These are phyloP conservation scores for Darevskia mixta DNA, from an alignment of 2,797 vertebrate species.

Conservation along the genomic window DNA sequence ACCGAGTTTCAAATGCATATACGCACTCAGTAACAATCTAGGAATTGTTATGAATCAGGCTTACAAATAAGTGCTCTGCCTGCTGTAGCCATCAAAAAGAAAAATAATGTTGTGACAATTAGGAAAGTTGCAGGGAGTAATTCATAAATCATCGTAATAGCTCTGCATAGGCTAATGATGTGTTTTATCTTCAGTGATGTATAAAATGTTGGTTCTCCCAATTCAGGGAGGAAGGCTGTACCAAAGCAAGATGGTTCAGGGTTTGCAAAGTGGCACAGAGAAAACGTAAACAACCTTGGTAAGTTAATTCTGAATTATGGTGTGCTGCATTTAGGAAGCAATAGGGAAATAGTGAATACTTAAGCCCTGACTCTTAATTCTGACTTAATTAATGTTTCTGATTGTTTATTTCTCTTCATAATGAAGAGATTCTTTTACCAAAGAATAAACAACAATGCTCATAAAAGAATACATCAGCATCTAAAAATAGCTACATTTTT, in stretches of 20 bases:
- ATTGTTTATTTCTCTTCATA: neutral
- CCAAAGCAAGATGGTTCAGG: neutral
- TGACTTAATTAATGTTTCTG: slow-evolving; percentile 3
- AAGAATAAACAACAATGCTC: neutral
- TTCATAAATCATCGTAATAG: neutral
- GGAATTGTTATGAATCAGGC: neutral
- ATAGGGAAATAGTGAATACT: neutral
- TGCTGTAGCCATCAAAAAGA: neutral
- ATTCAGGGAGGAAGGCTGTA: neutral
- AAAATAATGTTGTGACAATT: neutral
- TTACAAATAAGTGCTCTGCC: neutral
- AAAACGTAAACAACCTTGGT: neutral
- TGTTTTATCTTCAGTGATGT: neutral
- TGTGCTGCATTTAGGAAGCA: neutral
- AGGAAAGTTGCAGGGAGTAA: neutral
- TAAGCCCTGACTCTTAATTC: neutral
- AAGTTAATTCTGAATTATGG: neutral
- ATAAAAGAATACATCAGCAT: slow-evolving; percentile 11
- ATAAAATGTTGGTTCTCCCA: neutral
- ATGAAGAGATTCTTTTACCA: neutral
- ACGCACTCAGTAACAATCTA: no score
- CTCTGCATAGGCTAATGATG: neutral
- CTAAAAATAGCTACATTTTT: slow-evolving; percentile 35
- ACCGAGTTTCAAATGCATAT: neutral
- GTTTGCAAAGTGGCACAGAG: neutral